phyloP scores from a whole-genome alignment of 2,888 invertebrate genomes.

The Pteria penguin region DNA sequence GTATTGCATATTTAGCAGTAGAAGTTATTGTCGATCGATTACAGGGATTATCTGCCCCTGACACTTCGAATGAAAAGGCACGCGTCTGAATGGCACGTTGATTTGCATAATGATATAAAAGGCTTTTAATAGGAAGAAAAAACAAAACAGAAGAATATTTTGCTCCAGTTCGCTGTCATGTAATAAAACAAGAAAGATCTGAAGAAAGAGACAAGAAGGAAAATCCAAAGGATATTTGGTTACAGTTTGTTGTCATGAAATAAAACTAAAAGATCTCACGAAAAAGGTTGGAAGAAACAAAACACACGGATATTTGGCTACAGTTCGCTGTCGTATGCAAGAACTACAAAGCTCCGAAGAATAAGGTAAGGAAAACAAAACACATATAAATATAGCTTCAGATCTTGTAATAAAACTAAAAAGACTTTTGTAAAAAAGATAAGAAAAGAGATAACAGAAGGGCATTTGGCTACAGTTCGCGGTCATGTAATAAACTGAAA shows the following conservation, averaged over 20 bases:
- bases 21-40: constrained; percentile 23
- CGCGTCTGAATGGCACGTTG: constrained; percentile 22
- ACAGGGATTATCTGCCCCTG: constrained; percentile 28
- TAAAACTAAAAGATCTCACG: background rate
- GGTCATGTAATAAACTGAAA: too few relatives aligned
- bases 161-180: background rate
- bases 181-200: background rate
- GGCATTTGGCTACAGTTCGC: too few relatives aligned
- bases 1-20: too few relatives aligned
- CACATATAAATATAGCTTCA: background rate
- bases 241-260: background rate
- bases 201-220: background rate
- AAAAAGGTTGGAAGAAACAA: background rate
- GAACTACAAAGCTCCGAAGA: too few relatives aligned
- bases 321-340: too few relatives aligned
- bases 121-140: constrained; percentile 5
- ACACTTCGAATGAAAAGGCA: constrained; percentile 35
- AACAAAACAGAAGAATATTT: constrained; percentile 6
- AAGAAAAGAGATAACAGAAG: too few relatives aligned
- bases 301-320: too few relatives aligned
- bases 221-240: background rate
- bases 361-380: too few relatives aligned
- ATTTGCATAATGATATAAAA: constrained; percentile 36
- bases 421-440: too few relatives aligned
- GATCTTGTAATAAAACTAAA: too few relatives aligned